A percentile compares a stretch with the other conserved stretches of the same genome.
These are phyloP conservation scores for Diadema setosum DNA, from an alignment of 35 echinoderm and acorn worm species.

Conservation along the genomic window DNA sequence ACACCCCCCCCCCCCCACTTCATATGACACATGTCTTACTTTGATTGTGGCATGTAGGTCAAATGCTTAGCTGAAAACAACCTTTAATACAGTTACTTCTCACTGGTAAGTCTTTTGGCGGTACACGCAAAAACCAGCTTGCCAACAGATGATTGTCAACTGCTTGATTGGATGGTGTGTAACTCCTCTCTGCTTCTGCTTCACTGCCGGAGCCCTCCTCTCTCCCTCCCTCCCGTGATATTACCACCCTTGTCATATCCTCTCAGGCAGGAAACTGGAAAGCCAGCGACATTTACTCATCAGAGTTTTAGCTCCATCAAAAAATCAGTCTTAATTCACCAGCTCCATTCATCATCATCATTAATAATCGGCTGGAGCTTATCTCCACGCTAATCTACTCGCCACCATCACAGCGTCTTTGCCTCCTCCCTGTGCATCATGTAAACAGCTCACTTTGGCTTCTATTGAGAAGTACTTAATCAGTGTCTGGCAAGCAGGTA, in stretches of 20 bases:
- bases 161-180: no score
- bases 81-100: no score
- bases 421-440: background rate
- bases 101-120: no score
- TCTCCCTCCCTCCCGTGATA: background rate
- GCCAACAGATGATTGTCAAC: no score
- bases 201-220: background rate
- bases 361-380: background rate
- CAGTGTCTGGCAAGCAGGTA: no score
- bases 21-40: no score
- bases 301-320: background rate
- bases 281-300: background rate
- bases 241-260: background rate
- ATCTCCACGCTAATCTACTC: no score
- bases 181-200: background rate
- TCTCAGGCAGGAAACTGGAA: background rate
- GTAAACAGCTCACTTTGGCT: background rate
- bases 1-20: background rate
- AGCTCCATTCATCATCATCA: background rate
- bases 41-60: no score
- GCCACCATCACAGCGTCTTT: no score
- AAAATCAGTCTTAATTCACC: background rate
- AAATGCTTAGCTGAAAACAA: no score
- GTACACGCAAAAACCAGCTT: no score
- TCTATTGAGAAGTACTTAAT: no score